Evolutionary conservation across 2,888 invertebrate species (phyloP), one percentile per base, ranked within the genome.

Genomic region (Monopis laevigella): DNA sequence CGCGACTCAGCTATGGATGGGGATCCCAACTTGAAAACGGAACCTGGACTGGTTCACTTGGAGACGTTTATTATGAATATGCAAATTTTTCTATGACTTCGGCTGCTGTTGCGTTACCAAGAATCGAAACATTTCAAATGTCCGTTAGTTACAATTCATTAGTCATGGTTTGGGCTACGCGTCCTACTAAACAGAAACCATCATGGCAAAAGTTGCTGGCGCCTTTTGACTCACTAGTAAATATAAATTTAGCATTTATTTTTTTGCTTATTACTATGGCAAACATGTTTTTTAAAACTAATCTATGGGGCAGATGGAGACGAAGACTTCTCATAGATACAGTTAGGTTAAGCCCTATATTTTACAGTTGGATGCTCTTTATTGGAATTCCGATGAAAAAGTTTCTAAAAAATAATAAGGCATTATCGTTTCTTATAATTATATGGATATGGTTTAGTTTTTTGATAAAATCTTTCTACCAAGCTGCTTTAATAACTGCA

Each of bases 391-490:
- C 27, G 2, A 10, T 24, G 11, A 11, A 7, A 6, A n/a, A 27
- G 14, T 27, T 39, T 13, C 26, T 27, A 10, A n/a, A n/a, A n/a
- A n/a, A n/a, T n/a, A n/a, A n/a, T n/a, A 24, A 36, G 17, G 17
- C 18, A 8, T 36, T 3, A 8, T 11, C 27, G 11, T 5, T 39
- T 5, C 10, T 8, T n/a, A n/a, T 27, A 5, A 27, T 27, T 39
- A 16, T 39, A 13, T 36, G 36, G 36, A 36, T 36, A 2, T 36
- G 36, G 36, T 36, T 7, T 11, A 11, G 36, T 21, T 36, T 36
- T 12, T n/a, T 21, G n/a, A 21, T 36, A 21, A 36, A 21, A 11
- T 21, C 7, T 36, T 2, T 36, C n/a, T 36, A 36, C 11, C 36
- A 36, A 21, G 21, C 10, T 2, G 36, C 21, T 2, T 36, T 36